phyloP scores from a whole-genome alignment of 2,797 vertebrate species.

The Clamator glandarius region DNA sequence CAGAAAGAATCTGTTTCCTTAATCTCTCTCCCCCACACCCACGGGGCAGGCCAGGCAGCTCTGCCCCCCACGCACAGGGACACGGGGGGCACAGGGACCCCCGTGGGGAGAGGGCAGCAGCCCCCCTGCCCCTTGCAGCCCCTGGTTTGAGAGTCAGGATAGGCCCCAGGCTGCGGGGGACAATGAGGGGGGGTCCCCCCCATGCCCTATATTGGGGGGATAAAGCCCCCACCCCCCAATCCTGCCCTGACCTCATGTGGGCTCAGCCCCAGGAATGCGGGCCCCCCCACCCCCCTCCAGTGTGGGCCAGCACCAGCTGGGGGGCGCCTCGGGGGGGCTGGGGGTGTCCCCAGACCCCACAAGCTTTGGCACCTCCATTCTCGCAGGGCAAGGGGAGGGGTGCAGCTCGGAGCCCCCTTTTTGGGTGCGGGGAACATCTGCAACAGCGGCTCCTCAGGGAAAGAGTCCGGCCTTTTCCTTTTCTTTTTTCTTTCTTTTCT shows the following conservation, averaged over 20 bases:
- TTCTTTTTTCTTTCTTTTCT: neutral
- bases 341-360: no score
- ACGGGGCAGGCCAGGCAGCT: neutral
- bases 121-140: no score
- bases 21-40: constrained; percentile 50
- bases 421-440: constrained; percentile 65
- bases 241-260: fast-evolving
- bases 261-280: neutral
- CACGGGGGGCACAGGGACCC: fast-evolving
- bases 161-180: neutral
- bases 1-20: constrained; percentile 78
- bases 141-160: neutral
- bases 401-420: constrained; percentile 47
- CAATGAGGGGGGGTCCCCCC: no score
- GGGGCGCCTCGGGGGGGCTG: no score
- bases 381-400: neutral
- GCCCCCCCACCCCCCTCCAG: no score
- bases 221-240: neutral
- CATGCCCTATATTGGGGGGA: fast-evolving
- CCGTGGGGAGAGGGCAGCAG: fast-evolving
- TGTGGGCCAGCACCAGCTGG: neutral
- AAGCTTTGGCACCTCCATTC: neutral
- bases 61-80: neutral
- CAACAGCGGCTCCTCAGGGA: constrained; percentile 56
- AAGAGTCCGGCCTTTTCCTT: constrained; percentile 47